These are phyloP conservation scores for Sapayoa aenigma DNA, from an alignment of 2,113 vertebrate genomes.

Conservation along the genomic window DNA sequence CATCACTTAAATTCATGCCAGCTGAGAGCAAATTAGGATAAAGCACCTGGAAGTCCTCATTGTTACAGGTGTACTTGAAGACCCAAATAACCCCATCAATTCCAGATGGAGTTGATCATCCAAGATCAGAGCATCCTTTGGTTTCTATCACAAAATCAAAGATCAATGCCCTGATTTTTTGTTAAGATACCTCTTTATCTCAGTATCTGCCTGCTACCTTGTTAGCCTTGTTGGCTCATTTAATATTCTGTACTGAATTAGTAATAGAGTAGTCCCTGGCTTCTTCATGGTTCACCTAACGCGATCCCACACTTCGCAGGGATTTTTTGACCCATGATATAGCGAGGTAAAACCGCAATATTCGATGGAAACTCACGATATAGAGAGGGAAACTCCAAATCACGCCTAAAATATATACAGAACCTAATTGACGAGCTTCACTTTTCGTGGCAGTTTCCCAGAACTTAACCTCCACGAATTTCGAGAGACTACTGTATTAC, in stretches of 20 bases:
- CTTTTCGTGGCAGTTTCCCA: too few relatives aligned
- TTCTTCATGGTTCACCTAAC: too few relatives aligned
- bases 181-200: neutral
- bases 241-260: neutral
- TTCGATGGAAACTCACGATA: too few relatives aligned
- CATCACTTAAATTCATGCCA: neutral
- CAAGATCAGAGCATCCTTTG: rapidly evolving
- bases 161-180: neutral
- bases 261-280: too few relatives aligned
- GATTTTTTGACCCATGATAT: too few relatives aligned
- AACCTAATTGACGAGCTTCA: too few relatives aligned
- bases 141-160: neutral
- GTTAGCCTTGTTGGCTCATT: neutral
- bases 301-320: too few relatives aligned
- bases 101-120: neutral
- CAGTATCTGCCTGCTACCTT: neutral
- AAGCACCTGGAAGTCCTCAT: neutral
- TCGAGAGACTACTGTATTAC: too few relatives aligned
- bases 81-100: neutral
- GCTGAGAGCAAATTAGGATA: neutral
- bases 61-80: neutral
- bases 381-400: too few relatives aligned
- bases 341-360: too few relatives aligned
- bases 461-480: too few relatives aligned
- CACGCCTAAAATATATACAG: too few relatives aligned